Percentiles rank a stretch among this genome's conserved stretches.
These are phyloP conservation scores for Tiliqua scincoides DNA, from an alignment of 2,113 vertebrate species.

Conservation along the genomic window DNA sequence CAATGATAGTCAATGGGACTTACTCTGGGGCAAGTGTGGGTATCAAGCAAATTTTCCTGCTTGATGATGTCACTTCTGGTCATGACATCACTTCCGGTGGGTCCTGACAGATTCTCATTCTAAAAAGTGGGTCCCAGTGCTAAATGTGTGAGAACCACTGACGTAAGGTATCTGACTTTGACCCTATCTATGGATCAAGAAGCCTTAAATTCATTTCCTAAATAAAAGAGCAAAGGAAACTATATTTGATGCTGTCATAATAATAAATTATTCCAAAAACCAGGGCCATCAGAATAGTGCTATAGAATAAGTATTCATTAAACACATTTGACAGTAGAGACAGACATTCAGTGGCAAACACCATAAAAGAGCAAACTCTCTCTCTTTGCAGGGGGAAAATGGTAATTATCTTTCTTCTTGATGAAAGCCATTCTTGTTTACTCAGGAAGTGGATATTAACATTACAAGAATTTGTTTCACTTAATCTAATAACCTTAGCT, in stretches of 20 bases:
- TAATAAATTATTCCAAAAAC: slow-evolving; percentile 37
- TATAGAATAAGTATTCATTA: slow-evolving; percentile 41
- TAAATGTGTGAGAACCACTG: no score
- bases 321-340: slow-evolving; percentile 29
- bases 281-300: slow-evolving; percentile 35
- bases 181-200: slow-evolving; percentile 17
- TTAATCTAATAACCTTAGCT: slow-evolving; percentile 46
- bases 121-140: no score
- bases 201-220: slow-evolving; percentile 12
- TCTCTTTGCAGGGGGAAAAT: slow-evolving; percentile 38
- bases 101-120: no score
- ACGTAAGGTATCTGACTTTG: background rate
- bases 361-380: background rate
- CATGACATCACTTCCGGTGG: no score
- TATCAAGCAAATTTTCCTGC: no score
- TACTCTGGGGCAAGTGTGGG: no score
- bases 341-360: slow-evolving; percentile 40
- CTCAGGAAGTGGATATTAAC: slow-evolving; percentile 42
- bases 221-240: background rate
- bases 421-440: slow-evolving; percentile 52
- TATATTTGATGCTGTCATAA: slow-evolving; percentile 2
- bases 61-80: no score
- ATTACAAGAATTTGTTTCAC: slow-evolving; percentile 44
- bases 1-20: no score
- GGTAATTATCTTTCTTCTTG: slow-evolving; percentile 52